These are phyloP conservation scores for Melanotaenia maccullochi DNA, from an alignment of 2,797 vertebrate species.

Conservation along the genomic window DNA sequence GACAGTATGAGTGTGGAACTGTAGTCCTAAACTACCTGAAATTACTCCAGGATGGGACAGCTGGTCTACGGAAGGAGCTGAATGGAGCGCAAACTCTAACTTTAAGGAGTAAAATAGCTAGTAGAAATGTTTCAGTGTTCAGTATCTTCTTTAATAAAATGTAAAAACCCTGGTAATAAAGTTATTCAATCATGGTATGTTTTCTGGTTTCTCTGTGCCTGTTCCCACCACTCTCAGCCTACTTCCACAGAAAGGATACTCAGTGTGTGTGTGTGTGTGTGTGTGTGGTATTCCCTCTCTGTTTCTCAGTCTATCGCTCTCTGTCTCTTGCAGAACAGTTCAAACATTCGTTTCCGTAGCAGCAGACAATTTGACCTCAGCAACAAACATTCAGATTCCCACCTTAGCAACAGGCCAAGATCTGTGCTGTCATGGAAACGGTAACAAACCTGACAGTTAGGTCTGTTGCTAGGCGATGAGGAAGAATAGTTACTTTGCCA, in stretches of 20 bases:
- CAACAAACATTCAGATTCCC: conserved; percentile 57
- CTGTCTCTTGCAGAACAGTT: conserved; percentile 26
- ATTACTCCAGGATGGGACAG: conserved; percentile 4
- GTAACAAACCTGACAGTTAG: conserved; percentile 62
- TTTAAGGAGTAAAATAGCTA: not conserved
- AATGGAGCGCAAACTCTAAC: not conserved
- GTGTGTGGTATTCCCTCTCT: conserved; percentile 25
- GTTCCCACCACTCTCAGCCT: conserved; percentile 17
- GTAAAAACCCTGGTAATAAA: not conserved
- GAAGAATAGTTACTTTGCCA: conserved; percentile 34
- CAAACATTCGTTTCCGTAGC: conserved; percentile 59
- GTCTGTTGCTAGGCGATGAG: conserved; percentile 63
- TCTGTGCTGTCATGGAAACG: conserved; percentile 70
- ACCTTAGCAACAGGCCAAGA: conserved; percentile 63
- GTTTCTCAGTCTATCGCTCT: conserved; percentile 3
- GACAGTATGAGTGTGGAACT: not conserved
- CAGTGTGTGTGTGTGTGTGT: conserved; percentile 13
- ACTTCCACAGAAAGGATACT: conserved; percentile 16
- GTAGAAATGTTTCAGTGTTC: not conserved
- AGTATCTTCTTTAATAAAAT: not conserved
- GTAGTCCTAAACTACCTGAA: conserved; percentile 1
- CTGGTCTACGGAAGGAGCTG: not conserved
- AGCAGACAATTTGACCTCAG: conserved; percentile 65
- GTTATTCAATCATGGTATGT: conserved; percentile 2
- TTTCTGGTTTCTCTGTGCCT: conserved; percentile 17